Evolutionary conservation across 2,797 vertebrate genomes (phyloP), one percentile per base, ranked within the genome.

Genomic region (Loris lydekkerianus): DNA sequence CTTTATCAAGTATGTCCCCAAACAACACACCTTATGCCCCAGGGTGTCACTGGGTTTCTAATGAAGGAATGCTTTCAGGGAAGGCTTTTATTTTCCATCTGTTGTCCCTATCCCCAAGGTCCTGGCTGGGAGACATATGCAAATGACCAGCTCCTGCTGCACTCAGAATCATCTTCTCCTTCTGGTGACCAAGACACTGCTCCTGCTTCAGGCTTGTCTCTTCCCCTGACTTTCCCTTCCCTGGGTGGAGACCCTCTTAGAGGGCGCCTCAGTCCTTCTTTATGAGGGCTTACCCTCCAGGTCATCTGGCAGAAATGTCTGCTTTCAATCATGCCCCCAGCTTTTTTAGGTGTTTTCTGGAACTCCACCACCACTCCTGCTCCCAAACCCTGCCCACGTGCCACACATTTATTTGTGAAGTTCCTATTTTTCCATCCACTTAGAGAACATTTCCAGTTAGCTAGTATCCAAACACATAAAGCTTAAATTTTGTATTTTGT

Each of bases 401-500:
- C 31, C 31, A 10, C 29, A 25, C 63, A 18, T 2, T 61, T 7
- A 23, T 63, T 76, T 84, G 13, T 43, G 72, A 89, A 34, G 18
- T 72, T 81, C 21, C 40, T 53, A 5, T 65, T 29, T 31, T 53
- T 73, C 5, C 31, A 31, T 0, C n/a, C 61, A n/a, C 29, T 82
- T 88, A 70, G 58, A 70, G 15, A 78, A 31, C 25, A 73, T 40
- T 37, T 15, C 34, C 34, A 80, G 6, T 69, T 77, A 43, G 43
- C 10, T 25, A 87, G n/a, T 25, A 67, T 78, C 29, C 49, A 75
- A 82, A 78, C 10, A 43, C 46, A 81, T 34, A n/a, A 86, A 91
- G 34, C 75, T 95, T 18, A 25, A 7, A 56, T 75, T 91, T 96
- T 83, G 34, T 29, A 34, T 81, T 96, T 88, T 82, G 6, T 60